These are phyloP conservation scores for Triplophysa yarkandensis DNA, from an alignment of 2,797 vertebrate genomes.

Conservation along the genomic window DNA sequence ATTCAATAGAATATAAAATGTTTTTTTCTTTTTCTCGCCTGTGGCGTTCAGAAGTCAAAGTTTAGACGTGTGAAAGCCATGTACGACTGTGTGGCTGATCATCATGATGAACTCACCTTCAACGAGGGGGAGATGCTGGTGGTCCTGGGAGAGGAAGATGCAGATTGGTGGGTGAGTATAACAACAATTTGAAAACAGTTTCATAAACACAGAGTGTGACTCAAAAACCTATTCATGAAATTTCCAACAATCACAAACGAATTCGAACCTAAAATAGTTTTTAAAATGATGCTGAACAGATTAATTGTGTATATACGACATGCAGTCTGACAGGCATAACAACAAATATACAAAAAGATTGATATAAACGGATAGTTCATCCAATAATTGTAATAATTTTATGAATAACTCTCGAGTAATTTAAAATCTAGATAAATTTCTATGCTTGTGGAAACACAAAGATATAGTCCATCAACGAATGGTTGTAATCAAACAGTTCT, in stretches of 20 bases:
- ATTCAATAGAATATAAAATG: background rate
- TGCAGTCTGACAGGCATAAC: background rate
- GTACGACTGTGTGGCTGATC: constrained; percentile 81
- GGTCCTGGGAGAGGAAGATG: constrained; percentile 79
- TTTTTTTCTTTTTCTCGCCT: background rate
- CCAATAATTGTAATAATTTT: no score
- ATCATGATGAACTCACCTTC: constrained; percentile 85
- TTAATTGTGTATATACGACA: no score
- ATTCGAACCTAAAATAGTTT: no score
- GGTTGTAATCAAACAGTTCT: no score
- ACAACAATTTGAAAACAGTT: background rate
- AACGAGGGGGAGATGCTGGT: constrained; percentile 79
- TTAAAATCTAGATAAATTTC: no score
- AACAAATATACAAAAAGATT: background rate
- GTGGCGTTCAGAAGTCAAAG: constrained; percentile 60
- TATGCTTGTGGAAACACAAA: no score
- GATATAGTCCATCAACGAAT: no score
- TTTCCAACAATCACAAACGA: no score
- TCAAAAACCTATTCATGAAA: no score
- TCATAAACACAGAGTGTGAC: background rate
- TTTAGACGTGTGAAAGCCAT: constrained; percentile 74
- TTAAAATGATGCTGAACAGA: no score
- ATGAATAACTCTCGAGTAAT: no score
- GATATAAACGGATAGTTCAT: no score
- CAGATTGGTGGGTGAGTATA: constrained; percentile 84